Conservation (phyloP, 2,888 invertebrate species). For the Drosophila hamatofila region DNA sequence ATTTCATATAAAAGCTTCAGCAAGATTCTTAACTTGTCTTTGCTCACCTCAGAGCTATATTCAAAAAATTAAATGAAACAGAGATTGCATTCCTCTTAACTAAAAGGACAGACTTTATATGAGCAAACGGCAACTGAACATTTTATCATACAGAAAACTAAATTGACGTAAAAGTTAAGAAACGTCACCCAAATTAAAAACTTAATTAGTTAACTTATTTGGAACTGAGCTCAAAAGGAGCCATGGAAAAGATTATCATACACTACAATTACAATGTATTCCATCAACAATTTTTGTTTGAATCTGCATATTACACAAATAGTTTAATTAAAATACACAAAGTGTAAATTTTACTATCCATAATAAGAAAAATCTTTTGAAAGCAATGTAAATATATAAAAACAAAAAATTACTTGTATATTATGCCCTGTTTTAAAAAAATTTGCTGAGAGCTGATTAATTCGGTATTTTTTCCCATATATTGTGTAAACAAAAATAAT, state of each 20-base stretch:
- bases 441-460: not conserved
- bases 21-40: not conserved
- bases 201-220: not conserved
- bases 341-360: not conserved
- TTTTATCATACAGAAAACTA: not conserved
- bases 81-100: no score
- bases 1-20: slow-evolving; percentile 40
- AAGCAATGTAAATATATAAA: not conserved
- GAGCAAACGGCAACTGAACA: not conserved
- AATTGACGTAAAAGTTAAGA: not conserved
- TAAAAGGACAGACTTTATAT: no score
- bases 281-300: not conserved
- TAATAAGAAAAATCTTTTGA: not conserved
- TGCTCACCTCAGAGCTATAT: not conserved
- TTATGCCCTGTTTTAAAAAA: not conserved
- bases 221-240: not conserved
- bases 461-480: not conserved
- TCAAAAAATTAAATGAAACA: no score
- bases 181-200: not conserved
- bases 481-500: slow-evolving; percentile 17
- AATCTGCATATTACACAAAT: not conserved
- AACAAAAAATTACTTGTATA: not conserved
- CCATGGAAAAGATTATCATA: not conserved
- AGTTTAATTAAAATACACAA: not conserved
- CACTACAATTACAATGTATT: no score